Conservation (phyloP, 2,888 invertebrate species). For the Noctua comes region DNA sequence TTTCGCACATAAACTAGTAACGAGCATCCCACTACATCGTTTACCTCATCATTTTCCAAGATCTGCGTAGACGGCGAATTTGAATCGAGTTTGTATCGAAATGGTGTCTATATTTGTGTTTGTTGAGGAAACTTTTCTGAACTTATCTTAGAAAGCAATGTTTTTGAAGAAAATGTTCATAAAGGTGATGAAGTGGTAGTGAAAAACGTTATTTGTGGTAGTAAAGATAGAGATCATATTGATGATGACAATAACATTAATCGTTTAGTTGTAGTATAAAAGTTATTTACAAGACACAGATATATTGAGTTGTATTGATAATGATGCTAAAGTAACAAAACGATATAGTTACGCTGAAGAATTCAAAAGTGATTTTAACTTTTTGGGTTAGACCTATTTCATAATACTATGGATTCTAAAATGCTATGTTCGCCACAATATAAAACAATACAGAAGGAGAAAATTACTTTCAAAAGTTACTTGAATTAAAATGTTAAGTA, state of each 20-base stretch:
- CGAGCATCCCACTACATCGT: constrained; percentile 58
- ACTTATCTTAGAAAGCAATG: neutral
- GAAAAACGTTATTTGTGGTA: neutral
- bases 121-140: neutral
- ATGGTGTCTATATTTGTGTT: neutral
- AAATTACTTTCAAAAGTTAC: neutral
- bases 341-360: neutral
- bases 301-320: neutral
- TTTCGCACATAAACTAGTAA: constrained; percentile 57
- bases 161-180: neutral
- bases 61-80: constrained; percentile 31
- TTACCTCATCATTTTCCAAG: constrained; percentile 49
- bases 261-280: neutral
- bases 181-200: neutral
- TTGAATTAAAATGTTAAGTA: too few species aligned
- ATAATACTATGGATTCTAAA: neutral
- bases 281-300: neutral
- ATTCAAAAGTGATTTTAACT: neutral
- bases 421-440: neutral
- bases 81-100: constrained; percentile 32
- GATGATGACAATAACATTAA: too few species aligned
- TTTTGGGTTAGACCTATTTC: neutral
- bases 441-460: neutral
- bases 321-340: constrained; percentile 7
- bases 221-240: neutral